phyloP scores from a whole-genome alignment of 1,140 invertebrate species.

The Phenacoccus solenopsis region DNA sequence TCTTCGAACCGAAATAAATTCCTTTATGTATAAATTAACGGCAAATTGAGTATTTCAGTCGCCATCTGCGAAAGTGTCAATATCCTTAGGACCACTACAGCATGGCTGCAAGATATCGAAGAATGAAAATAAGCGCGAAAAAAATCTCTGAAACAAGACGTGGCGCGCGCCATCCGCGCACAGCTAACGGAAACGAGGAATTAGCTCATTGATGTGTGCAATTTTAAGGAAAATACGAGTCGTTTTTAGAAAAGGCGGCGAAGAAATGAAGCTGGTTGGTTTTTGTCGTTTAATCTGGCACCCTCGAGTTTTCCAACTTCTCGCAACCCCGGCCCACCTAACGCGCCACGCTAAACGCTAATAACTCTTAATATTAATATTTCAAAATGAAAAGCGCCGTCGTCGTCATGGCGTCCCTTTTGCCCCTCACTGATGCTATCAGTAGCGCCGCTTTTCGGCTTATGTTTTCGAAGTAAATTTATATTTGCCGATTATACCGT shows the following conservation, averaged over 20 bases:
- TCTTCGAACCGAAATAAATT: no score
- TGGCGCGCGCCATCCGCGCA: neutral
- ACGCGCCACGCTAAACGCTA: slow-evolving; percentile 1
- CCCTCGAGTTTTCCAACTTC: neutral
- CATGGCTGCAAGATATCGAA: neutral
- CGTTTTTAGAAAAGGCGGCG: neutral
- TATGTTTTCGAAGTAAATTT: slow-evolving; percentile 18
- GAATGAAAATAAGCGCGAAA: neutral
- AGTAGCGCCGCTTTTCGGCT: neutral
- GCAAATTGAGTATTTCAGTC: neutral
- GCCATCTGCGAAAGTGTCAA: neutral
- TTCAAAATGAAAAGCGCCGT: slow-evolving; percentile 8
- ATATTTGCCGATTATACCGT: slow-evolving; percentile 15
- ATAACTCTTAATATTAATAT: slow-evolving; percentile 18
- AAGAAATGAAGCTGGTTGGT: neutral
- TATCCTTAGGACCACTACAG: neutral
- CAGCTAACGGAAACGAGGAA: neutral
- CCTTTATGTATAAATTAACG: no score
- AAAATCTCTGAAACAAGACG: no score
- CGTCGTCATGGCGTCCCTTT: neutral
- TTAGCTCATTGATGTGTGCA: neutral
- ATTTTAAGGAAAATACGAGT: neutral
- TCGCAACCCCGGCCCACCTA: neutral
- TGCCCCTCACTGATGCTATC: neutral
- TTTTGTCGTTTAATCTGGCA: slow-evolving; percentile 6